Evolutionary conservation across 2,888 invertebrate genomes (phyloP), one percentile per base, ranked within the genome.

Genomic region (Mechanitis mazaeus): DNA sequence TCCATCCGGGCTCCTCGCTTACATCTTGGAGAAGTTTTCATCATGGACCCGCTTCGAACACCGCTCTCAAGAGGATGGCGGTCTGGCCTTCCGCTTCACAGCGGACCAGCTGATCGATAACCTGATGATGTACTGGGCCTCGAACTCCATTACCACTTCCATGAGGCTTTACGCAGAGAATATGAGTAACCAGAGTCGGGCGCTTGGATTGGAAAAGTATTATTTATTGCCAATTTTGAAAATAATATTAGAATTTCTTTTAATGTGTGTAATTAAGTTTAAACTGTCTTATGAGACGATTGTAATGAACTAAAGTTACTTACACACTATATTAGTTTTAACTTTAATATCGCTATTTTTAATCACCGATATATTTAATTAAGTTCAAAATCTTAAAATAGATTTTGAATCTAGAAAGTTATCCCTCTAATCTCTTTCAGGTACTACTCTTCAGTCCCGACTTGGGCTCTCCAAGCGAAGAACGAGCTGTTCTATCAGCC

Each of bases 1-100:
- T 0, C 97, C 97, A 0, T 88, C 93, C 2, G 96, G 96, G 31
- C 85, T 97, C 46, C 94, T 96, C 0, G 94, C 94, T 0, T 97
- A 96, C 71, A 93, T 96, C 61, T 77, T 97, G 58, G 97, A 97
- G 79, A 97, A 97, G 80, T 96, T 96, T 84, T 93, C 94, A 7
- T 92, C 93, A 0, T 95, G 95, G 94, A 95, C 95, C 0, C 91
- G 93, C 1, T 56, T 31, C 3, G 78, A 77, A 0, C 69, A 80
- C 76, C 75, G 77, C 0, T 76, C 83, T 0, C 91, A 91, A 81
- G 33, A 85, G 0, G 94, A 96, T 70, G 96, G 95, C 11, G 95
- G 94, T 3, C 81, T 96, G 0, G 83, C 84, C 3, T 85, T 91
- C 63, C 92, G 92, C 69, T 95, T 91, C 76, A 91, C 92, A 0